Evolutionary conservation across 1,140 invertebrate genomes (phyloP).

Genomic region (Musca vetustissima): DNA sequence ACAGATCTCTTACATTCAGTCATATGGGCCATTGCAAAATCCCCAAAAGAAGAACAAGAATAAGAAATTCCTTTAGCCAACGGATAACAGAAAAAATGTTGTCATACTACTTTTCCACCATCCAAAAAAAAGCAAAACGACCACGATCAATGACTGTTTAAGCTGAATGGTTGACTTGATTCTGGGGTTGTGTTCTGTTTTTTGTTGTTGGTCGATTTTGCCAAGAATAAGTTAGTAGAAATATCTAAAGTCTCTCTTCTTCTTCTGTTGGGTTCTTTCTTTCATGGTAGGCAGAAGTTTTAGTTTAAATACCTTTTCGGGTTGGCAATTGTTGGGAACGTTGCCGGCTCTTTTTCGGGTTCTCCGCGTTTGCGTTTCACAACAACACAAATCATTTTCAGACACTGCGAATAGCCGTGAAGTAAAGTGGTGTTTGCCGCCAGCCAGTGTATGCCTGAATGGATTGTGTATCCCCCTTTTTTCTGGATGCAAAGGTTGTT

Average conservation of each 20-base stretch:
- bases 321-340: background rate
- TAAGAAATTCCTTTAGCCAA: constrained; percentile 14
- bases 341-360: background rate
- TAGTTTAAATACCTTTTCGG: constrained; percentile 2
- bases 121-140: no score
- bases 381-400: constrained; percentile 20
- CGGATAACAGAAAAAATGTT: constrained; percentile 16
- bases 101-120: constrained; percentile 22
- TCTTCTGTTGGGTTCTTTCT: background rate
- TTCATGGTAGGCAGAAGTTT: constrained; percentile 7
- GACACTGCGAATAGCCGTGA: background rate
- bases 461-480: background rate
- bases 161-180: constrained; percentile 3
- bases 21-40: no score
- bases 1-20: no score
- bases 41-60: background rate
- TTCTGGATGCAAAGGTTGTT: background rate
- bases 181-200: background rate
- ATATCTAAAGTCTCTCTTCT: no score
- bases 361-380: constrained; percentile 6
- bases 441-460: background rate
- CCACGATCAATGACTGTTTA: constrained; percentile 21
- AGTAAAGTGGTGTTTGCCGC: background rate
- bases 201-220: background rate
- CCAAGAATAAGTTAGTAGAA: no score